phyloP scores from a whole-genome alignment of 2,113 vertebrate genomes.

The Theristicus caerulescens region DNA sequence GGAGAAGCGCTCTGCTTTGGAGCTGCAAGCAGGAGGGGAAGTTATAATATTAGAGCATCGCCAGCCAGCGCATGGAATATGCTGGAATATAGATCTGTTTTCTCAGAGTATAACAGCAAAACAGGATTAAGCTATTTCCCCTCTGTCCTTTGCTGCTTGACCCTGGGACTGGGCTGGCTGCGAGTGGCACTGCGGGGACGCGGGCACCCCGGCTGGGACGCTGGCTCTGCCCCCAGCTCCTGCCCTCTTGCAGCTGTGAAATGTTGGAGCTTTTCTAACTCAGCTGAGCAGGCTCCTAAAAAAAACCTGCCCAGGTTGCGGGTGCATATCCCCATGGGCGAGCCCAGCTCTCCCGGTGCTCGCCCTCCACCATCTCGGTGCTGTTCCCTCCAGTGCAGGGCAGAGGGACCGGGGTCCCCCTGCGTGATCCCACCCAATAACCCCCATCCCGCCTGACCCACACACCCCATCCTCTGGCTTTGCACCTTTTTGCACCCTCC shows the following conservation, averaged over 20 bases:
- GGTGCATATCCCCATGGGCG: neutral
- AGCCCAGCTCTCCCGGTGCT: neutral
- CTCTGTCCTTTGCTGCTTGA: neutral
- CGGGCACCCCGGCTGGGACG: neutral
- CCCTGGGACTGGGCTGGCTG: neutral
- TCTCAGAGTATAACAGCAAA: neutral
- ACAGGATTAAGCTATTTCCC: neutral
- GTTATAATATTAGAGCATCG: neutral
- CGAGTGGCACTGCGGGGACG: neutral
- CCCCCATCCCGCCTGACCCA: neutral
- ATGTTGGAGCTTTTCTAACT: neutral
- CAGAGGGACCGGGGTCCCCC: fast-evolving
- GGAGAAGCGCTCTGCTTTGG: neutral
- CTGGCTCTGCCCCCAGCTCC: neutral
- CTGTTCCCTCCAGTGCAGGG: fast-evolving
- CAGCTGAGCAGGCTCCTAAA: neutral
- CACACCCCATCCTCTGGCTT: neutral
- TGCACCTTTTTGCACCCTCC: neutral
- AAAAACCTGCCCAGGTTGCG: neutral
- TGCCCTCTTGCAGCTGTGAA: neutral
- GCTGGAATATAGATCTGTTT: neutral
- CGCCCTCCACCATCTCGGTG: neutral
- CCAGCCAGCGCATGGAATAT: neutral
- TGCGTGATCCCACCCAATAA: neutral
- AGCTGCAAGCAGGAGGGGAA: neutral